Evolutionary conservation across 1,140 invertebrate genomes (phyloP).

Genomic region (Lerema accius): DNA sequence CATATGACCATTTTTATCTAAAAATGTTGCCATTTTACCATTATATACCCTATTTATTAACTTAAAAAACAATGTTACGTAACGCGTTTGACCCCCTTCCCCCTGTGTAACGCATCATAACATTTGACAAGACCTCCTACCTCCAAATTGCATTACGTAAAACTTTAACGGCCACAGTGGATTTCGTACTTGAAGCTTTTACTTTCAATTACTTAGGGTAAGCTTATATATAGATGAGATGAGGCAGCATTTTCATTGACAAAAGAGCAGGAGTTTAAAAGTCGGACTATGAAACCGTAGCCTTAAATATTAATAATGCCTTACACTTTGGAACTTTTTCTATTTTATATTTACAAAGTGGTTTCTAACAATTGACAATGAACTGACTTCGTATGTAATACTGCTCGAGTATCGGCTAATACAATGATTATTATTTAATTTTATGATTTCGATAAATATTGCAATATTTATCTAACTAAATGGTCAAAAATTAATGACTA

Average conservation of each 20-base stretch:
- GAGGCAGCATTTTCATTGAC: conserved; percentile 31
- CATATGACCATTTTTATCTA: too few relatives aligned
- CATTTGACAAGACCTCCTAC: too few relatives aligned
- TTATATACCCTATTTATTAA: too few relatives aligned
- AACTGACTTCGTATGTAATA: conserved; percentile 46
- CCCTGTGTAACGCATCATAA: too few relatives aligned
- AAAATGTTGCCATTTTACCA: too few relatives aligned
- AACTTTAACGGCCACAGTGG: too few relatives aligned
- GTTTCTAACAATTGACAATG: conserved; percentile 56
- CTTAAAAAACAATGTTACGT: too few relatives aligned
- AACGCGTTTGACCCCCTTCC: too few relatives aligned
- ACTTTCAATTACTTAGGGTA: conserved; percentile 3
- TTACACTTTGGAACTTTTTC: conserved; percentile 33
- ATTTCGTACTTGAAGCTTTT: background rate
- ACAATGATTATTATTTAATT: too few relatives aligned
- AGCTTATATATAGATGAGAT: conserved; percentile 14
- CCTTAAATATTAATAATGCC: conserved; percentile 23
- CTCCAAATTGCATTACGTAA: too few relatives aligned
- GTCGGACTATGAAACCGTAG: conserved; percentile 12
- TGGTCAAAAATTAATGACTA: conserved; percentile 45
- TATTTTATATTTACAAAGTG: conserved; percentile 21
- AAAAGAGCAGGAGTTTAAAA: conserved; percentile 12
- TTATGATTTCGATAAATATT: conserved; percentile 2
- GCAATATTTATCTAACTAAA: conserved; percentile 45
- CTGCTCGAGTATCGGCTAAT: conserved; percentile 33